phyloP scores from a whole-genome alignment of 2,113 vertebrate species.

The Pungitius pungitius region DNA sequence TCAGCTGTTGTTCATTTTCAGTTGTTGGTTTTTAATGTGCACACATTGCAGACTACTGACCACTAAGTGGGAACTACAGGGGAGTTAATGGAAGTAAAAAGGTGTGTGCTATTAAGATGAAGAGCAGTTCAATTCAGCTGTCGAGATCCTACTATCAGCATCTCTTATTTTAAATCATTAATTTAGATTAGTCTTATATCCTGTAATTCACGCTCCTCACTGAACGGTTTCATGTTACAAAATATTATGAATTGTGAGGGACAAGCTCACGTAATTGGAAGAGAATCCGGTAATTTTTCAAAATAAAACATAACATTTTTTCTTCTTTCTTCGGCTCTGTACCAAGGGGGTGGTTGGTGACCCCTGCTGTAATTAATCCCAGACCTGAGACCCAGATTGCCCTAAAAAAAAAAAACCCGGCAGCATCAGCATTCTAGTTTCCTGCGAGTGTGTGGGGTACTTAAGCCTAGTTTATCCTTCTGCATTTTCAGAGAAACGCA shows the following conservation, averaged over 20 bases:
- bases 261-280: no score
- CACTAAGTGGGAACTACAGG: neutral
- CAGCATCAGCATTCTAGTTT: constrained; percentile 75
- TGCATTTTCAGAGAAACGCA: no score
- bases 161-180: constrained; percentile 59
- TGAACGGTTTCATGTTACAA: no score
- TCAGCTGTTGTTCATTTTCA: constrained; percentile 37
- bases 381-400: constrained; percentile 72
- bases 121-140: constrained; percentile 16
- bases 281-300: no score
- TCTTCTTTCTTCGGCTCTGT: no score
- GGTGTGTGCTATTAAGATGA: constrained; percentile 17
- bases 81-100: constrained; percentile 1
- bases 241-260: no score
- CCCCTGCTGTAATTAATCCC: constrained; percentile 75
- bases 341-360: no score
- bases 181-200: constrained; percentile 71
- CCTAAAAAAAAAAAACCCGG: constrained; percentile 67
- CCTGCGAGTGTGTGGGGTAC: constrained; percentile 14
- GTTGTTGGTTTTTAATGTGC: constrained; percentile 30
- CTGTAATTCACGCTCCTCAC: constrained; percentile 23
- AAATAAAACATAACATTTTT: no score
- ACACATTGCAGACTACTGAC: neutral
- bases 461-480: no score
- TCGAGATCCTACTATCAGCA: constrained; percentile 4